Evolutionary conservation across 2,797 vertebrate species (phyloP).

Genomic region (Pachyuromys duprasi): DNA sequence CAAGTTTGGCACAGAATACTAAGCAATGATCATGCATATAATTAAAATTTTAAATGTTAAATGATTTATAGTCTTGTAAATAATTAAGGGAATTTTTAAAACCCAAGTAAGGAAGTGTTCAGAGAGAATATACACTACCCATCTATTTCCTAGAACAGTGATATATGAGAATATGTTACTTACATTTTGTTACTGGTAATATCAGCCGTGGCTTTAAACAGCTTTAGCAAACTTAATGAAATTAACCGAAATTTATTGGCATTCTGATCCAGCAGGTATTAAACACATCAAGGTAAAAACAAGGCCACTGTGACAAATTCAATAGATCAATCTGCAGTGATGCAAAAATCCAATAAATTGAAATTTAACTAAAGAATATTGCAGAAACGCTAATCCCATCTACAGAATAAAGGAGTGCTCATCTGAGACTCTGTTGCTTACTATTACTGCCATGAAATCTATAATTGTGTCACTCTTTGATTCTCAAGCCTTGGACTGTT

Average conservation of each 20-base stretch:
- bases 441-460: constrained; percentile 67
- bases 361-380: constrained; percentile 81
- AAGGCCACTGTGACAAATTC: constrained; percentile 80
- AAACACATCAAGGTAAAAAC: constrained; percentile 83
- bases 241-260: constrained; percentile 81
- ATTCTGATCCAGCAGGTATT: constrained; percentile 80
- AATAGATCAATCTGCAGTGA: constrained; percentile 80
- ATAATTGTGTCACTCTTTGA: constrained; percentile 59
- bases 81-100: constrained; percentile 87
- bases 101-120: constrained; percentile 81
- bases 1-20: constrained; percentile 87
- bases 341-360: constrained; percentile 80
- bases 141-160: constrained; percentile 72
- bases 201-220: constrained; percentile 69
- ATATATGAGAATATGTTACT: constrained; percentile 59
- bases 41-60: constrained; percentile 90
- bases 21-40: constrained; percentile 86
- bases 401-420: constrained; percentile 73
- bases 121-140: constrained; percentile 76
- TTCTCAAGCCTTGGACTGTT: constrained; percentile 34
- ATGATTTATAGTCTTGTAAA: constrained; percentile 89
- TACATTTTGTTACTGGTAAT: constrained; percentile 64
- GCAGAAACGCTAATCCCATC: constrained; percentile 70
- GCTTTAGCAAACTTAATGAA: constrained; percentile 83
- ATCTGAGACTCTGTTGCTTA: constrained; percentile 73